These are phyloP conservation scores for Grantiella picta DNA, from an alignment of 2,113 vertebrate genomes.

Conservation along the genomic window DNA sequence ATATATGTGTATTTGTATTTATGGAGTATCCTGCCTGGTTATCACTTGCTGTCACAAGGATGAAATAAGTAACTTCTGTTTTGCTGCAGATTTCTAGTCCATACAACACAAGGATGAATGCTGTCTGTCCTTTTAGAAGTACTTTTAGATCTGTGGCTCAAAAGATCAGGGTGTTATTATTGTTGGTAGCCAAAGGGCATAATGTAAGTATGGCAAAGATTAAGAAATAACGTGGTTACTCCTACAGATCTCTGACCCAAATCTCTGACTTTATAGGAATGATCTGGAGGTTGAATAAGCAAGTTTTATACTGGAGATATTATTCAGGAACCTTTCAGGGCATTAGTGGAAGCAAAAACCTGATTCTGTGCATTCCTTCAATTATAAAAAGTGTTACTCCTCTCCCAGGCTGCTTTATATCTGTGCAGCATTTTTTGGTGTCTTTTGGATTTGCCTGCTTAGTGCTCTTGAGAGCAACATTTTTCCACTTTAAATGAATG, in stretches of 20 bases:
- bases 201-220: not conserved
- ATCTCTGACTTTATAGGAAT: not conserved
- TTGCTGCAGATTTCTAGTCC: not conserved
- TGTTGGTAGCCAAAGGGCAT: not conserved
- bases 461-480: not conserved
- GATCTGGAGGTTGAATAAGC: not conserved
- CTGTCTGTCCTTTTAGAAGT: not conserved
- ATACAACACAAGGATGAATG: not conserved
- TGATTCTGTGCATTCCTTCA: not conserved
- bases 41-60: not conserved
- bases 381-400: not conserved
- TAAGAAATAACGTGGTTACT: not conserved
- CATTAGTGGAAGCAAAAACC: not conserved
- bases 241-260: not conserved
- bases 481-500: not conserved
- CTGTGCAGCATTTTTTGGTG: not conserved
- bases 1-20: not conserved
- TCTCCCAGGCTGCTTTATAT: not conserved
- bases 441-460: not conserved
- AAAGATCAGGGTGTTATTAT: not conserved
- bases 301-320: not conserved
- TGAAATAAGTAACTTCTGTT: not conserved
- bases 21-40: not conserved
- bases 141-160: not conserved
- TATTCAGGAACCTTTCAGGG: not conserved